These are phyloP conservation scores for Acanthopagrus latus DNA, from an alignment of 2,797 vertebrate species.

Conservation along the genomic window DNA sequence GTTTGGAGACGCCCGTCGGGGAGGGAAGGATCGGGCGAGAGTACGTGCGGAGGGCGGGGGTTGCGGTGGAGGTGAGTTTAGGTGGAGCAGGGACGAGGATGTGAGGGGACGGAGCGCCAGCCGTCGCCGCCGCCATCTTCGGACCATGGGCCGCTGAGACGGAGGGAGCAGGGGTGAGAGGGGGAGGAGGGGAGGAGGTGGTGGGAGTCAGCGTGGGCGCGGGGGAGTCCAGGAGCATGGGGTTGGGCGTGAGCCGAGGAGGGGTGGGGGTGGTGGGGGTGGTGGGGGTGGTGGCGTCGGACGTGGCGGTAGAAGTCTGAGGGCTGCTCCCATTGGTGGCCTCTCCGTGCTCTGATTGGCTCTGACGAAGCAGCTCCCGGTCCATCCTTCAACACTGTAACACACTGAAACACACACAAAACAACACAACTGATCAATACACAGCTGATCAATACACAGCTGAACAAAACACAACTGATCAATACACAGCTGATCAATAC, in stretches of 20 bases:
- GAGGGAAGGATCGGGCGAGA: conserved; percentile 73
- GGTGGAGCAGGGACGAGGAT: conserved; percentile 67
- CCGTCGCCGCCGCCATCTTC: conserved; percentile 28
- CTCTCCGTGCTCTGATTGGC: conserved; percentile 65
- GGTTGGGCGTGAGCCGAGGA: conserved; percentile 79
- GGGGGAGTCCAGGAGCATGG: conserved; percentile 73
- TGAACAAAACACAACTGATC: too few relatives aligned
- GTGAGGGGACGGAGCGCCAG: conserved; percentile 52
- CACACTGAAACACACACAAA: conserved; percentile 27
- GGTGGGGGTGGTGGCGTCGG: conserved; percentile 37
- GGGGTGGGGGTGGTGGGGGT: conserved; percentile 66
- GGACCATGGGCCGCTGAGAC: conserved; percentile 44
- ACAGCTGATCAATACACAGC: too few relatives aligned
- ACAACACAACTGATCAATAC: too few relatives aligned
- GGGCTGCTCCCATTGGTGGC: conserved; percentile 57
- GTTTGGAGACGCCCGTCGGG: conserved; percentile 39
- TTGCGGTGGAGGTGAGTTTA: conserved; percentile 66
- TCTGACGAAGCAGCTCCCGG: conserved; percentile 61
- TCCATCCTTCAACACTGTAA: conserved; percentile 72
- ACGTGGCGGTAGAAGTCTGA: conserved; percentile 9
- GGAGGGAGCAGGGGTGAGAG: conserved; percentile 74
- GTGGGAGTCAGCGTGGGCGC: conserved; percentile 52
- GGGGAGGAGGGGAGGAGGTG: conserved; percentile 77
- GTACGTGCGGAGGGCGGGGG: conserved; percentile 72
- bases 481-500: too few relatives aligned